These are phyloP conservation scores for Myripristis murdjan DNA, from an alignment of 2,797 vertebrate genomes.

Conservation along the genomic window DNA sequence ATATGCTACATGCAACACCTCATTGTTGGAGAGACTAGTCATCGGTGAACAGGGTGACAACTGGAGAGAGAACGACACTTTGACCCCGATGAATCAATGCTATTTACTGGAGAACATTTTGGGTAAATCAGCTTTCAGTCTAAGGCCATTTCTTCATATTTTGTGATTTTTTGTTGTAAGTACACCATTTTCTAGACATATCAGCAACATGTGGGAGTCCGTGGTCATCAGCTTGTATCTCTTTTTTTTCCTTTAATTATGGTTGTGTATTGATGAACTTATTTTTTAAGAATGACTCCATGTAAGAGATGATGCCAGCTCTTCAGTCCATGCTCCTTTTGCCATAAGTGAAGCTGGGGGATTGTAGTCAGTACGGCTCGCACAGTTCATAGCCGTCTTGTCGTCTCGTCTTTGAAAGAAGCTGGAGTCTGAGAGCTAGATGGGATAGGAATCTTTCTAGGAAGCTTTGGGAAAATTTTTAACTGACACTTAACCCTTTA, in stretches of 20 bases:
- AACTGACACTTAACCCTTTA: constrained; percentile 34
- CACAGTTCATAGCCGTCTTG: constrained; percentile 12
- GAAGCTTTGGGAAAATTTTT: constrained; percentile 15
- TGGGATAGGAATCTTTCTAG: constrained; percentile 17
- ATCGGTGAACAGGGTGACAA: constrained; percentile 38
- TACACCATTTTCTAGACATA: constrained; percentile 73
- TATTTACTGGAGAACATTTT: constrained; percentile 55
- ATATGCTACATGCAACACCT: constrained; percentile 36
- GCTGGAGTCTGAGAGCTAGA: neutral
- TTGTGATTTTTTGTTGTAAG: constrained; percentile 56
- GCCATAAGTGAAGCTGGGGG: constrained; percentile 28
- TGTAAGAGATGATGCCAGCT: constrained; percentile 14
- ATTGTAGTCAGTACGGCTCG: constrained; percentile 16
- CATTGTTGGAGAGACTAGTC: constrained; percentile 24
- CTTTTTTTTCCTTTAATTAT: neutral
- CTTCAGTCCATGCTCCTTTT: constrained; percentile 37
- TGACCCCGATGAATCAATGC: constrained; percentile 35
- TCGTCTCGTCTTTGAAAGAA: constrained; percentile 42
- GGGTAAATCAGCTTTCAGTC: neutral
- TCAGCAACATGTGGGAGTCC: constrained; percentile 55
- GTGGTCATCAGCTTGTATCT: constrained; percentile 24
- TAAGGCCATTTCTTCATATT: constrained; percentile 31
- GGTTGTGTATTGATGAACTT: constrained; percentile 11
- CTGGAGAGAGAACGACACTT: constrained; percentile 20
- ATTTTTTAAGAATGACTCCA: constrained; percentile 19